Evolutionary conservation across 2,113 vertebrate genomes (phyloP).

Genomic region (Lathamus discolor): DNA sequence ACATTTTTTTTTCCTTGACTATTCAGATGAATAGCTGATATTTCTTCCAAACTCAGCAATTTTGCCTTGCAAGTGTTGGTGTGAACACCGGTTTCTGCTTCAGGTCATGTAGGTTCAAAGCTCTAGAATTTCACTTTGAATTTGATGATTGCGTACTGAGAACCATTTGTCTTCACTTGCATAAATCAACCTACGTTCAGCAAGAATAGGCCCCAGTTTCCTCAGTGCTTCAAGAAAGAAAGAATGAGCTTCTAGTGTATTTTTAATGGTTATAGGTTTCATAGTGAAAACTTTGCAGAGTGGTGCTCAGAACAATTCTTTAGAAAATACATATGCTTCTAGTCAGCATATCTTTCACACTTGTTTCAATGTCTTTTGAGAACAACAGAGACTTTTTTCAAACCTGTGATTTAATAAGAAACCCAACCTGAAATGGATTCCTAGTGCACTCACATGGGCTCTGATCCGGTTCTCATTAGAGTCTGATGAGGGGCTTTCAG

Average conservation of each 20-base stretch:
- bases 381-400: background rate
- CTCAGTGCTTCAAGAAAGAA: background rate
- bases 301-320: background rate
- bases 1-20: background rate
- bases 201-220: background rate
- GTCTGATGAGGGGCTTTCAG: background rate
- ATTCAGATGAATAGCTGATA: background rate
- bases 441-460: background rate
- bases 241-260: background rate
- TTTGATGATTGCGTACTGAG: conserved; percentile 47
- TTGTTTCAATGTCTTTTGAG: background rate
- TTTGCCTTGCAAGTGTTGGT: conserved; percentile 1
- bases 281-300: background rate
- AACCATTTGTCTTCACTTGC: conserved; percentile 10
- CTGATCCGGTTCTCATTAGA: background rate
- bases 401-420: background rate
- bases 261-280: background rate
- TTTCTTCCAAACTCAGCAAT: background rate
- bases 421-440: background rate
- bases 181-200: conserved; percentile 48
- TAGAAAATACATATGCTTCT: background rate
- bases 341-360: background rate
- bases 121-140: conserved; percentile 49
- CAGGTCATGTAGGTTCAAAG: conserved; percentile 52
- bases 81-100: conserved; percentile 31